Conservation (phyloP, 1,140 invertebrate species). For the Melanaphis sacchari region DNA sequence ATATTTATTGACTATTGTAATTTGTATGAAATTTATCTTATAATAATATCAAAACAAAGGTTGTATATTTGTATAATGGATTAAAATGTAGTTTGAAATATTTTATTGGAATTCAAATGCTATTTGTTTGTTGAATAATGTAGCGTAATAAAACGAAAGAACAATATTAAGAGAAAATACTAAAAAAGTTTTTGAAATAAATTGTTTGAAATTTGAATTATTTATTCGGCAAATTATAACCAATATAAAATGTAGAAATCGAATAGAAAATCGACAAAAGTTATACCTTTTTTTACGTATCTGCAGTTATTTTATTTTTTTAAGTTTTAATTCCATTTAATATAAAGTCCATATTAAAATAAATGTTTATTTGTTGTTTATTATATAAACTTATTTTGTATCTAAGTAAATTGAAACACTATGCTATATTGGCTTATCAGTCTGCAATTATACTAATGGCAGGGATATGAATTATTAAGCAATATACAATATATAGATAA, state of each 20-base stretch:
- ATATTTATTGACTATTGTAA: not conserved
- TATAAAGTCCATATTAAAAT: not conserved
- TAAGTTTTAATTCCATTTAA: not conserved
- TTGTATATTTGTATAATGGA: not conserved
- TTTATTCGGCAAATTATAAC: not conserved
- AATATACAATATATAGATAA: not conserved
- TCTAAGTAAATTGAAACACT: not conserved
- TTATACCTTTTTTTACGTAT: too few species aligned
- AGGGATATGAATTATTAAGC: not conserved
- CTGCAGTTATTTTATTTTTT: not conserved
- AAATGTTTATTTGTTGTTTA: not conserved
- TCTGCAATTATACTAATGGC: not conserved
- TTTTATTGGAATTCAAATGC: not conserved
- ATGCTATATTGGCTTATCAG: not conserved
- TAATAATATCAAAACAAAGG: not conserved
- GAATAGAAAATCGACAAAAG: too few species aligned
- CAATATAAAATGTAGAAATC: not conserved
- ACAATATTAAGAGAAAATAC: not conserved
- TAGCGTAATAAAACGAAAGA: not conserved
- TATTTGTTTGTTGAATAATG: not conserved
- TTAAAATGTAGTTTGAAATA: not conserved
- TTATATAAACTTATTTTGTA: not conserved
- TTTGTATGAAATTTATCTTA: not conserved
- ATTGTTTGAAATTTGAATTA: not conserved
- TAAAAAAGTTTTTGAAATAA: not conserved